phyloP scores from a whole-genome alignment of 2,797 vertebrate species.

The Hoplostethus atlanticus region DNA sequence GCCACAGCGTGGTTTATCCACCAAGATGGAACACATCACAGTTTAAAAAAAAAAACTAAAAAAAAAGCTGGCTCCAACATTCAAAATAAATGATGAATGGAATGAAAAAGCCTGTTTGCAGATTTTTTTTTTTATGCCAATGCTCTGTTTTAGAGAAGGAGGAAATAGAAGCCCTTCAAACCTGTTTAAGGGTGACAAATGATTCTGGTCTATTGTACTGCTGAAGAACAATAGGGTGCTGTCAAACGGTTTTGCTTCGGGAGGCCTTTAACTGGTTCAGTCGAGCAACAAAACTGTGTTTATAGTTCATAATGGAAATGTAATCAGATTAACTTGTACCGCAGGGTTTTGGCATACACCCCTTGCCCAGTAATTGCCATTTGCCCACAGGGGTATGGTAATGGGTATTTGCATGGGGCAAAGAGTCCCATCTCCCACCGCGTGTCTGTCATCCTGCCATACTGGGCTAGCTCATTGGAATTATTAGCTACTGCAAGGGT shows the following conservation, averaged over 20 bases:
- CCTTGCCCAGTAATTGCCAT: constrained; percentile 82
- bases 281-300: constrained; percentile 84
- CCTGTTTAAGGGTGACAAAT: constrained; percentile 67
- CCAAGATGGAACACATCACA: constrained; percentile 63
- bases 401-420: constrained; percentile 76
- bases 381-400: constrained; percentile 79
- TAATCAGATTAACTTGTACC: constrained; percentile 85
- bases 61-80: constrained; percentile 32
- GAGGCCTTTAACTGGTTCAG: constrained; percentile 82
- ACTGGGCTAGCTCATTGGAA: constrained; percentile 59
- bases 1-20: constrained; percentile 71
- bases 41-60: constrained; percentile 24
- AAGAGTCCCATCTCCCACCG: constrained; percentile 64
- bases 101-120: constrained; percentile 34
- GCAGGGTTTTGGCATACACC: constrained; percentile 81
- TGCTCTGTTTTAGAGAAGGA: constrained; percentile 26
- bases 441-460: constrained; percentile 69
- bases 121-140: constrained; percentile 13
- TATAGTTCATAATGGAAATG: constrained; percentile 86
- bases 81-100: constrained; percentile 32
- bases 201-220: constrained; percentile 69
- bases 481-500: constrained; percentile 34
- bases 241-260: constrained; percentile 74
- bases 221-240: constrained; percentile 63
- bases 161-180: constrained; percentile 25